phyloP scores from a whole-genome alignment of 2,113 vertebrate species.

The Rhodinocichla rosea region DNA sequence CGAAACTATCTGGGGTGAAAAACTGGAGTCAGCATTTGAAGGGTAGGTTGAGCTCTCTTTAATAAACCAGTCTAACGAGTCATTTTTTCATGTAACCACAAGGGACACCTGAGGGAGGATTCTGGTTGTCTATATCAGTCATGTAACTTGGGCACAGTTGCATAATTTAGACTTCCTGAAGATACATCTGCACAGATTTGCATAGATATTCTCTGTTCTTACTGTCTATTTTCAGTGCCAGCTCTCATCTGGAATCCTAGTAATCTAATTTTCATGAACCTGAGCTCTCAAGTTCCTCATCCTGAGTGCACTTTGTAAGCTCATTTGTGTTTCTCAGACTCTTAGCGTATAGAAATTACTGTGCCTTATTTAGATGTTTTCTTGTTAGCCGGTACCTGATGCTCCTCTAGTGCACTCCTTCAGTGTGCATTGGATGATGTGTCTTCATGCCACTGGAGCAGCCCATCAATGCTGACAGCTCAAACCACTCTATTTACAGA shows the following conservation, averaged over 20 bases:
- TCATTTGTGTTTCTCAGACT: neutral
- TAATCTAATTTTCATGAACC: constrained; percentile 61
- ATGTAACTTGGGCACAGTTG: constrained; percentile 11
- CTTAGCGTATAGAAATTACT: neutral
- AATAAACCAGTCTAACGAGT: neutral
- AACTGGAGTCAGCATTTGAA: neutral
- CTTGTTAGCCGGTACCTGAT: neutral
- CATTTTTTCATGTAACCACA: neutral
- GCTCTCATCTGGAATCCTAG: constrained; percentile 31
- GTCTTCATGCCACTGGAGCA: neutral
- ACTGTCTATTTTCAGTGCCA: neutral
- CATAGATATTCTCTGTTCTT: constrained; percentile 30
- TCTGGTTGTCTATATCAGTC: constrained; percentile 26
- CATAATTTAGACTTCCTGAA: constrained; percentile 53
- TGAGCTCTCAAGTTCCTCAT: constrained; percentile 5
- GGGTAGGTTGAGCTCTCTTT: neutral
- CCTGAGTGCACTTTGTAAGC: neutral
- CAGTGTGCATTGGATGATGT: neutral
- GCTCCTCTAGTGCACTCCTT: neutral
- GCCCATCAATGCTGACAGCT: neutral
- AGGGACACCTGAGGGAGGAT: neutral
- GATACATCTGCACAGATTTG: constrained; percentile 42
- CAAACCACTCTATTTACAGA: neutral
- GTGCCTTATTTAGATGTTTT: constrained; percentile 10
- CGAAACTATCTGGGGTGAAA: neutral